phyloP scores from a whole-genome alignment of 2,888 invertebrate species.

The Andrena trimmerana region DNA sequence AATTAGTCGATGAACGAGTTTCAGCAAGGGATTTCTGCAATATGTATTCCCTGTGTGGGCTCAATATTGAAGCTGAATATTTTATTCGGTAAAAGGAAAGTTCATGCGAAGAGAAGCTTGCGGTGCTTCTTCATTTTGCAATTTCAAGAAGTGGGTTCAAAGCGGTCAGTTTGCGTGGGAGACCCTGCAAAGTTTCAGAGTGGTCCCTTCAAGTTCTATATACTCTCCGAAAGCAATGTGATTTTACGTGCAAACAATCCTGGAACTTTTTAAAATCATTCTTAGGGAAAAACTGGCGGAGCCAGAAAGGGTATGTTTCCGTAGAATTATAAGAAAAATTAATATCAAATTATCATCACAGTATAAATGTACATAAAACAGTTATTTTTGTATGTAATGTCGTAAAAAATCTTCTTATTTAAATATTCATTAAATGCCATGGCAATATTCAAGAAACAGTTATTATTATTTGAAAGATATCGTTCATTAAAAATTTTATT shows the following conservation, averaged over 20 bases:
- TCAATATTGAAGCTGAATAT: slow-evolving; percentile 43
- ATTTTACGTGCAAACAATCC: slow-evolving; percentile 56
- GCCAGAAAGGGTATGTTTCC: too few relatives aligned
- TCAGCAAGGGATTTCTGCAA: background rate
- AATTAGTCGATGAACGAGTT: slow-evolving; percentile 6
- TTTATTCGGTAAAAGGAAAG: slow-evolving; percentile 47
- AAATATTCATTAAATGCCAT: too few relatives aligned
- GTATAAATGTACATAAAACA: too few relatives aligned
- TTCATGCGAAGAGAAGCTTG: slow-evolving; percentile 20
- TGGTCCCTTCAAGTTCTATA: slow-evolving; percentile 38
- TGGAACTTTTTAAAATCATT: slow-evolving; percentile 34
- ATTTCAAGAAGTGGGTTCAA: slow-evolving; percentile 52
- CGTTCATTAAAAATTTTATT: background rate
- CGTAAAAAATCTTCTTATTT: too few relatives aligned
- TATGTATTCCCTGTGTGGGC: background rate
- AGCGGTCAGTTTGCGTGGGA: slow-evolving; percentile 50
- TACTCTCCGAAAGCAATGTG: slow-evolving; percentile 36
- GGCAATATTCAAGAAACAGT: too few relatives aligned
- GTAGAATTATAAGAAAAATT: background rate
- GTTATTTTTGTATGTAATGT: too few relatives aligned
- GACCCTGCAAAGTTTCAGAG: slow-evolving; percentile 34
- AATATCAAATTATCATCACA: background rate
- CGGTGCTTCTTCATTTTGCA: slow-evolving; percentile 46
- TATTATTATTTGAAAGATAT: too few relatives aligned
- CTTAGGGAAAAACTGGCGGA: background rate